Evolutionary conservation across 2,797 vertebrate genomes (phyloP).

Genomic region (Fundulus diaphanus): DNA sequence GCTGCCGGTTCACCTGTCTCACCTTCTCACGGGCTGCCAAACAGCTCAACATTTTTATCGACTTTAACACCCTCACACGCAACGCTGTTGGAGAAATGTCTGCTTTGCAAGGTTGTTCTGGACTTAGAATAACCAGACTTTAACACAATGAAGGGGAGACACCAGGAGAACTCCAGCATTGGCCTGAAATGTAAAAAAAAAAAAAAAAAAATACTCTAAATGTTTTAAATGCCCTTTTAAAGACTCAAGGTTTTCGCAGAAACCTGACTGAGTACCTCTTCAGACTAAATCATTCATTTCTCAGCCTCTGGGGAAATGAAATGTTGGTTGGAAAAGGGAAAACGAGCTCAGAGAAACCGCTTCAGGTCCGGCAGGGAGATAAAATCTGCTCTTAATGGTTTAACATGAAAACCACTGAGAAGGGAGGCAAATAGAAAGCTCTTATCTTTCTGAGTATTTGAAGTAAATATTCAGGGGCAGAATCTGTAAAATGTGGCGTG

Average conservation of each 20-base stretch:
- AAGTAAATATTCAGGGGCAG: neutral
- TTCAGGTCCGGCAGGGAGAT: neutral
- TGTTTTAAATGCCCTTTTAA: neutral
- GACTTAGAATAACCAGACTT: slow-evolving; percentile 21
- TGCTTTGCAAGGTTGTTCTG: neutral
- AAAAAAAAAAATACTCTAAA: neutral
- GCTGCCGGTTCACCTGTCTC: slow-evolving; percentile 18
- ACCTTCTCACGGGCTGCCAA: slow-evolving; percentile 40
- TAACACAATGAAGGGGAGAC: neutral
- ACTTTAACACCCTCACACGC: neutral
- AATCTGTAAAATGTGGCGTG: neutral
- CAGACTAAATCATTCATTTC: neutral
- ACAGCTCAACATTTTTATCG: slow-evolving; percentile 15
- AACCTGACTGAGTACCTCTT: neutral
- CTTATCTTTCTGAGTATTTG: neutral
- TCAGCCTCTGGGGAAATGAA: neutral
- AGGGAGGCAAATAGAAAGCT: neutral
- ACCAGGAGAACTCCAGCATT: neutral
- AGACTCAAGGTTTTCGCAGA: neutral
- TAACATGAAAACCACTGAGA: neutral
- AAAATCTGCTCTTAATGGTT: neutral
- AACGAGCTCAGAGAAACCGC: neutral
- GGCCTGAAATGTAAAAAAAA: neutral
- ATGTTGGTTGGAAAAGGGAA: neutral
- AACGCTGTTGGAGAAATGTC: neutral